Conservation (phyloP, 2,797 vertebrate genomes). For the Lutjanus campechanus region DNA sequence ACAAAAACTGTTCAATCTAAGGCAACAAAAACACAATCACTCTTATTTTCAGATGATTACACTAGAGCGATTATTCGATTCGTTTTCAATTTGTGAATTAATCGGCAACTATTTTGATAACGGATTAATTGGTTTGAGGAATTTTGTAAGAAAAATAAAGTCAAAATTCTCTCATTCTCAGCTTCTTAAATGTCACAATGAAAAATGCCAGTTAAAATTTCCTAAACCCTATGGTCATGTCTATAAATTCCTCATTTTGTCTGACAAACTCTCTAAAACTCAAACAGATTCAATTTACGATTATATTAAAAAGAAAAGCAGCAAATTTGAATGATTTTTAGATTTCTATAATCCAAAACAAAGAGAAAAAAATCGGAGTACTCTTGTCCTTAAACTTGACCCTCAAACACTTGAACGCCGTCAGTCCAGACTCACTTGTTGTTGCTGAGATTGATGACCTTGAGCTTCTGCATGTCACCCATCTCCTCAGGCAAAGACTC, state of each 20-base stretch:
- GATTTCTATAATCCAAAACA: background rate
- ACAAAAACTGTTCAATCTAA: too few relatives aligned
- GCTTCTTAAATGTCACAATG: background rate
- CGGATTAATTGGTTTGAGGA: too few relatives aligned
- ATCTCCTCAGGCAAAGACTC: slow-evolving; percentile 96
- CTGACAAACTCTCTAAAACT: background rate
- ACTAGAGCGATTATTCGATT: too few relatives aligned
- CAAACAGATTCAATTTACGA: background rate
- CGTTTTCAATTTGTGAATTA: too few relatives aligned
- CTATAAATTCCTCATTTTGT: background rate
- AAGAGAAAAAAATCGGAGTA: background rate
- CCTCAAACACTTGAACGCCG: too few relatives aligned
- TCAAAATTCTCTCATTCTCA: too few relatives aligned
- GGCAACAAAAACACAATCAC: too few relatives aligned
- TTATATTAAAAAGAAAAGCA: background rate
- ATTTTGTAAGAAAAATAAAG: too few relatives aligned
- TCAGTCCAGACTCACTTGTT: slow-evolving; percentile 88
- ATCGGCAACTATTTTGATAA: too few relatives aligned
- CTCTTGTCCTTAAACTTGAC: background rate
- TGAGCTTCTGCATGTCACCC: slow-evolving; percentile 98
- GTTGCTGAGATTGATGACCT: slow-evolving; percentile 98
- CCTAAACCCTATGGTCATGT: background rate
- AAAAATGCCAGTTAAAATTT: background rate
- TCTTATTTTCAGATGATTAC: too few relatives aligned
- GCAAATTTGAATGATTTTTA: background rate